These are phyloP conservation scores for Meloidogyne chitwoodi DNA, from an alignment of 1,140 invertebrate genomes.

Conservation along the genomic window DNA sequence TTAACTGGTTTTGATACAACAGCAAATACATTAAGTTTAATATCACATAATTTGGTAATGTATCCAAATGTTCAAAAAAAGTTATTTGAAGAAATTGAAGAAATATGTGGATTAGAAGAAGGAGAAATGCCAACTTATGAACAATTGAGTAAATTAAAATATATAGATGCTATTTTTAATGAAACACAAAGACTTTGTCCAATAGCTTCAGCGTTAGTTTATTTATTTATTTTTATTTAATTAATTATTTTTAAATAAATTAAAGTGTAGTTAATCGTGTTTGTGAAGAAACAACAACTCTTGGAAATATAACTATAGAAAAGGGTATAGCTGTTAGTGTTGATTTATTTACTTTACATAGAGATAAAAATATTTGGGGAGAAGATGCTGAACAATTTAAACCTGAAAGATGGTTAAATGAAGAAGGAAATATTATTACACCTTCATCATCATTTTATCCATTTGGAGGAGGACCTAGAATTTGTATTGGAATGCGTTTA, in stretches of 20 bases:
- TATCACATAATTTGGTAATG: slow-evolving; percentile 69
- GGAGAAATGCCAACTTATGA: slow-evolving; percentile 41
- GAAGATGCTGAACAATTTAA: slow-evolving; percentile 39
- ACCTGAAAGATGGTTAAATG: slow-evolving; percentile 34
- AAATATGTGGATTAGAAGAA: slow-evolving; percentile 58
- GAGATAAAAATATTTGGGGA: slow-evolving; percentile 38
- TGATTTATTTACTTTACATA: slow-evolving; percentile 41
- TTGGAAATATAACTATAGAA: slow-evolving; percentile 32
- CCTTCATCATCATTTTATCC: neutral
- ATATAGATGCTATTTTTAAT: slow-evolving; percentile 51
- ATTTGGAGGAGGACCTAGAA: slow-evolving; percentile 65
- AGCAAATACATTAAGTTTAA: slow-evolving; percentile 69
- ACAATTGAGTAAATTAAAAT: slow-evolving; percentile 46
- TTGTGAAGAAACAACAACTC: slow-evolving; percentile 30
- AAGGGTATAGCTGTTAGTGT: slow-evolving; percentile 22
- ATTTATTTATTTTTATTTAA: neutral
- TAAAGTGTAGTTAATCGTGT: slow-evolving; percentile 25
- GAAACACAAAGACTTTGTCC: slow-evolving; percentile 51
- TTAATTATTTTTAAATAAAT: neutral
- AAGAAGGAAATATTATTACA: neutral
- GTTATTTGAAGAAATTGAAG: slow-evolving; percentile 61
- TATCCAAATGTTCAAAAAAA: slow-evolving; percentile 68
- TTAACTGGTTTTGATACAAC: slow-evolving; percentile 71
- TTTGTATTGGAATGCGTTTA: slow-evolving; percentile 68
- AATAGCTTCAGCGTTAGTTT: slow-evolving; percentile 28